Evolutionary conservation across 2,888 invertebrate genomes (phyloP), one percentile per base, ranked within the genome.

Genomic region (Gerosis bhagava): DNA sequence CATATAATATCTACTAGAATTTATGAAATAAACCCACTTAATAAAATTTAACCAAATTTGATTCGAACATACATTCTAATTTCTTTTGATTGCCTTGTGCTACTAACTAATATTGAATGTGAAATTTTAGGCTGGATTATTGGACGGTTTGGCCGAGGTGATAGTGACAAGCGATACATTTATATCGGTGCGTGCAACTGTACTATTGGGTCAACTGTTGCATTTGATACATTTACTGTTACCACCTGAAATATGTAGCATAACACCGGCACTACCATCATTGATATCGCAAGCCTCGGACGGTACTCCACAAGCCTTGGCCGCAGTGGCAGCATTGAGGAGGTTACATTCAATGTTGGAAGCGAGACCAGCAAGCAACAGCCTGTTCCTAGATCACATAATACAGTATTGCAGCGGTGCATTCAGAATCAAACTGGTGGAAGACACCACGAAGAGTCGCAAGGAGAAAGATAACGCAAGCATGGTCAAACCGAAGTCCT

Each of bases 91-190:
- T n/a, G n/a, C n/a, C n/a, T n/a, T n/a, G n/a, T n/a, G n/a, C n/a
- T n/a, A n/a, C n/a, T n/a, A n/a, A 5, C 5, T 28, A 36, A 41
- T 21, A 11, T 32, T 29, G 28, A 29, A 25, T 42, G 3, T 47
- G 34, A 5, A 46, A 49, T 72, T 70, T 47, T 74, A 89, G 89
- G 93, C 93, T 51, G 97, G 97, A 19, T 84, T 98, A 41, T 89
- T 98, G 49, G 95, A 95, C 70, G 97, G 97, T 12, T 88, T 98
- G 56, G 95, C 96, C 21, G 97, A 98, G 87, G 97, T 98, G 19
- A 96, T 98, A 58, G 94, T 96, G 28, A 94, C 95, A 41, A 95
- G 95, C 70, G 97, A 98, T 74, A 94, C 94, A 11, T 94, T 96
- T 73, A 94, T 98, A 63, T 97, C 97, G 50, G 96, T 98, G 56